These are phyloP conservation scores for Magallana angulata DNA, from an alignment of 1,140 invertebrate genomes.

Conservation along the genomic window DNA sequence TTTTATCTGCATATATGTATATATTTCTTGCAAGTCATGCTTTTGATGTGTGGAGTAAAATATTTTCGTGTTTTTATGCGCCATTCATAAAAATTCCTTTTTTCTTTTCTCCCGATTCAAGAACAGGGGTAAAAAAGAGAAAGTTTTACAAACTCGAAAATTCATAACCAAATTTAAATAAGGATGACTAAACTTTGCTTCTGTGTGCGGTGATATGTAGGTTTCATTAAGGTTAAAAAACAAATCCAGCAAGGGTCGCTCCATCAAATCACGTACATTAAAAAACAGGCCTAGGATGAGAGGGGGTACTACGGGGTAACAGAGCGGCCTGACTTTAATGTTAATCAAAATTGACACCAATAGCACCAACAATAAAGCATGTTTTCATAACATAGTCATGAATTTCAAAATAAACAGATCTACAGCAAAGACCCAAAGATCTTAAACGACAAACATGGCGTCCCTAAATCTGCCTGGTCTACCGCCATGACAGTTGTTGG, in stretches of 20 bases:
- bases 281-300: background rate
- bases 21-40: conserved; percentile 11
- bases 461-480: background rate
- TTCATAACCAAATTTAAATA: background rate
- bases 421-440: background rate
- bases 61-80: background rate
- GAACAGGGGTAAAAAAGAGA: background rate
- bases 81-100: conserved; percentile 13
- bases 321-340: background rate
- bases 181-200: background rate
- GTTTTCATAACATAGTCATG: conserved; percentile 26
- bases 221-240: background rate
- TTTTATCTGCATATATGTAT: conserved; percentile 7
- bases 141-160: background rate
- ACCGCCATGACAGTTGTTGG: background rate
- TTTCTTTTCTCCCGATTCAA: background rate
- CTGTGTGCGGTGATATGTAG: background rate
- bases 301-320: background rate
- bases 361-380: conserved; percentile 5
- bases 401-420: conserved; percentile 24
- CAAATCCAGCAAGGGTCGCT: background rate
- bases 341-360: conserved; percentile 14
- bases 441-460: conserved; percentile 22
- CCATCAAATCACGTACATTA: conserved; percentile 8
- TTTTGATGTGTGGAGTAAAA: background rate